These are phyloP conservation scores for Harlomillsia oculata DNA, from an alignment of 1,140 invertebrate species.

Conservation along the genomic window DNA sequence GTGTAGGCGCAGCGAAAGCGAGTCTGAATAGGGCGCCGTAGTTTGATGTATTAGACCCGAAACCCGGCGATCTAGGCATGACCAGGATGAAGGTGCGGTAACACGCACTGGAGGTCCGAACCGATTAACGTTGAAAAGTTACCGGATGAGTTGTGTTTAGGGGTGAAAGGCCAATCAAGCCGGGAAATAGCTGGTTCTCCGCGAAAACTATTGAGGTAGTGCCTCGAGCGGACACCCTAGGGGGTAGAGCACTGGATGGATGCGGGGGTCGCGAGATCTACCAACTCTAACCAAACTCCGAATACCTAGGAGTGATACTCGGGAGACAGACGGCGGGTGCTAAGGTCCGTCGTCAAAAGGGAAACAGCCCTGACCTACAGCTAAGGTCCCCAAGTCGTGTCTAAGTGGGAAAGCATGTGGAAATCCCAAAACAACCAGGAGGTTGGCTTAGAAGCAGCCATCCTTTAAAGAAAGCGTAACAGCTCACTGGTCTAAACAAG, in stretches of 20 bases:
- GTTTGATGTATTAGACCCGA: conserved; percentile 39
- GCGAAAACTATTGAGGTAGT: conserved; percentile 39
- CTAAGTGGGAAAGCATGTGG: conserved; percentile 40
- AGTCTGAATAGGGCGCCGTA: conserved; percentile 40
- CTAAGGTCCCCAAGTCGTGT: conserved; percentile 40
- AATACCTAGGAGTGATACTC: conserved; percentile 15
- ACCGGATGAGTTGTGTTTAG: conserved; percentile 39
- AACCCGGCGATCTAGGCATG: conserved; percentile 40
- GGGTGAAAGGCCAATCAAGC: conserved; percentile 40
- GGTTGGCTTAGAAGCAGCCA: conserved; percentile 44
- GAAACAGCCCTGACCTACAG: conserved; percentile 41
- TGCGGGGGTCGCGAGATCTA: background rate
- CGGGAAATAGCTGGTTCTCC: conserved; percentile 40
- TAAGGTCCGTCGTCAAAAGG: conserved; percentile 39
- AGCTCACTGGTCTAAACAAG: conserved; percentile 42
- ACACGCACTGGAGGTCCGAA: conserved; percentile 39
- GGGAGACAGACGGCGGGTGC: conserved; percentile 38
- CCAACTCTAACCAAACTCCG: background rate
- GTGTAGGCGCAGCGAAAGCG: conserved; percentile 38
- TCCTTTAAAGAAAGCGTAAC: conserved; percentile 43
- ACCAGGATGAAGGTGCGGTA: conserved; percentile 38
- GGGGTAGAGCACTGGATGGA: conserved; percentile 39
- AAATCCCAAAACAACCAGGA: conserved; percentile 38
- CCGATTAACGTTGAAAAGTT: conserved; percentile 37
- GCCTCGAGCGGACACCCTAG: conserved; percentile 15